These are phyloP conservation scores for Noctua comes DNA, from an alignment of 2,888 invertebrate genomes.

Conservation along the genomic window DNA sequence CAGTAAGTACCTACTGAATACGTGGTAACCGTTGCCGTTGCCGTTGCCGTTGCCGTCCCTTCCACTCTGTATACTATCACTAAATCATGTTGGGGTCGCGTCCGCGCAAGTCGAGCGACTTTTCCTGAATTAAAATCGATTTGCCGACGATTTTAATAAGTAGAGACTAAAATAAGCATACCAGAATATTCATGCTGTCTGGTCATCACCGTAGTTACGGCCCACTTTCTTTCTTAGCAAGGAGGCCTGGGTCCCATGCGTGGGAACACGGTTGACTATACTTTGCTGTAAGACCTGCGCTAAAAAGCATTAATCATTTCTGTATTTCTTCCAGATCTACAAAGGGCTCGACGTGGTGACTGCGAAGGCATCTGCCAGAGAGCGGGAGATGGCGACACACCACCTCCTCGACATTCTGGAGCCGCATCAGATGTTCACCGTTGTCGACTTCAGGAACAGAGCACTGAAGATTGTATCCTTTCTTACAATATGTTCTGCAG, in stretches of 20 bases:
- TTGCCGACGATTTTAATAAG: background rate
- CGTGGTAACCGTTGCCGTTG: too few relatives aligned
- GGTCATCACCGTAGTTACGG: background rate
- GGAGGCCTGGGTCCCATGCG: background rate
- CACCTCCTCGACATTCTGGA: constrained; percentile 97
- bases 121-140: background rate
- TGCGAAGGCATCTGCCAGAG: constrained; percentile 96
- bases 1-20: background rate
- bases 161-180: background rate
- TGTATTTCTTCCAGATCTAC: constrained; percentile 93
- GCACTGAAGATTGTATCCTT: constrained; percentile 96
- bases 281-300: background rate
- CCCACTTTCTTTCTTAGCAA: background rate
- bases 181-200: background rate
- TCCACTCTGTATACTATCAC: background rate
- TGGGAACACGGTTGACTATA: background rate
- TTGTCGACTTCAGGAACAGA: constrained; percentile 95
- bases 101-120: background rate
- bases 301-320: background rate
- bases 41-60: too few relatives aligned
- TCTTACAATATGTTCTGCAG: constrained; percentile 49
- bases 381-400: constrained; percentile 94
- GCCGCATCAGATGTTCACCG: constrained; percentile 94
- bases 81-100: background rate
- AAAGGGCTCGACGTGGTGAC: constrained; percentile 97